Percentiles rank a stretch among this genome's conserved stretches.
phyloP scores from a whole-genome alignment of 2,888 invertebrate species.

The Acrobeloides nanus region DNA sequence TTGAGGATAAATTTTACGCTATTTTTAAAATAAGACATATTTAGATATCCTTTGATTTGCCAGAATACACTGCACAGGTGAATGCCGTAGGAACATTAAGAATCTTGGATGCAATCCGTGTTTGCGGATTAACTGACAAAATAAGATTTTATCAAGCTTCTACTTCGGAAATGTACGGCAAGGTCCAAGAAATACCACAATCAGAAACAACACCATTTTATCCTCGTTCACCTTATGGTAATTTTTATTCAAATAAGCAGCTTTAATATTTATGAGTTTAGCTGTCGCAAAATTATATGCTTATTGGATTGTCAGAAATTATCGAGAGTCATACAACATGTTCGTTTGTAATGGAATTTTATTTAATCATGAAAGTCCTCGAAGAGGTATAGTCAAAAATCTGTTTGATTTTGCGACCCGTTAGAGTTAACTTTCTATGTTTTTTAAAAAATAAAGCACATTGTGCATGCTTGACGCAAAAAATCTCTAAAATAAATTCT shows the following conservation, averaged over 20 bases:
- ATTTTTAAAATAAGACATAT: no score
- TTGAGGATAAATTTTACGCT: background rate
- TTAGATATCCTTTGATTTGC: constrained; percentile 89
- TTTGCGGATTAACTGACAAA: constrained; percentile 73
- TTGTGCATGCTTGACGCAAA: no score
- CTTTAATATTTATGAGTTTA: no score
- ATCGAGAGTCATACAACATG: constrained; percentile 87
- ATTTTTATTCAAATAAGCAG: no score
- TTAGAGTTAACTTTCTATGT: no score
- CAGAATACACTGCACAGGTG: constrained; percentile 94
- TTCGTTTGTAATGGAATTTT: constrained; percentile 90
- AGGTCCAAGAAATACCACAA: constrained; percentile 80
- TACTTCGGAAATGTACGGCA: constrained; percentile 84
- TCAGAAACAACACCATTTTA: constrained; percentile 85
- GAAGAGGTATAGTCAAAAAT: no score
- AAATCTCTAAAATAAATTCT: no score
- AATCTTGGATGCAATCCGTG: constrained; percentile 78
- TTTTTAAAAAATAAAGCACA: no score
- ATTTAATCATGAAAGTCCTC: constrained; percentile 91
- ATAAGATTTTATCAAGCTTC: constrained; percentile 80
- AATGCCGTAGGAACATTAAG: constrained; percentile 82
- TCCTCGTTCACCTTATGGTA: constrained; percentile 88
- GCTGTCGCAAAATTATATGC: constrained; percentile 91
- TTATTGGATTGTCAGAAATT: constrained; percentile 91
- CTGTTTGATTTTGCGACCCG: no score